A percentile compares a stretch with the other conserved stretches of the same genome.
These are phyloP conservation scores for Cryptocheilus praepositus DNA, from an alignment of 2,888 invertebrate species.

Conservation along the genomic window DNA sequence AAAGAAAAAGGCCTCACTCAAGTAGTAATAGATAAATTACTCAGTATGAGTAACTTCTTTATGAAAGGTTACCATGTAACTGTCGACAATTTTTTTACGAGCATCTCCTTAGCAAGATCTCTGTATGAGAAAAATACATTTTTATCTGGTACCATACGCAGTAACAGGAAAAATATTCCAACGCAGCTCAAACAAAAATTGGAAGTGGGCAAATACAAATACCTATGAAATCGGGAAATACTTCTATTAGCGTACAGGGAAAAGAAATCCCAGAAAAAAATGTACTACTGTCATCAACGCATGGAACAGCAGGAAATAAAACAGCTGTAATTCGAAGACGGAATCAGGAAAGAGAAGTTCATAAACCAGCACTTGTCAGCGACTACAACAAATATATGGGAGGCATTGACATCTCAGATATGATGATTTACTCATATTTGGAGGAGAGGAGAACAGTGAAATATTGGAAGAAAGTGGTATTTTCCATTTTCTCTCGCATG, in stretches of 20 bases:
- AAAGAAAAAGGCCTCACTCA: conserved; percentile 36
- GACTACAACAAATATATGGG: conserved; percentile 54
- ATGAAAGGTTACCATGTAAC: conserved; percentile 30
- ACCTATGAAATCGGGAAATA: conserved; percentile 41
- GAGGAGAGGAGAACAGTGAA: conserved; percentile 54
- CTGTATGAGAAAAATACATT: conserved; percentile 20
- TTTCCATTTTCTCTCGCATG: conserved; percentile 54
- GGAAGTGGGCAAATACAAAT: conserved; percentile 43
- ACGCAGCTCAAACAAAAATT: conserved; percentile 24
- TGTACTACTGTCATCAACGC: conserved; percentile 47
- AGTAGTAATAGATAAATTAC: conserved; percentile 25
- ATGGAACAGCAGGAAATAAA: conserved; percentile 25
- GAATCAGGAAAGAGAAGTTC: conserved; percentile 25
- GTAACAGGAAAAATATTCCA: conserved; percentile 35
- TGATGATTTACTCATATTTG: conserved; percentile 53
- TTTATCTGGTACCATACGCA: conserved; percentile 32
- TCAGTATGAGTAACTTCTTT: conserved; percentile 29
- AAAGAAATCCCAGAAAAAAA: conserved; percentile 48
- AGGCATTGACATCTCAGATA: conserved; percentile 54
- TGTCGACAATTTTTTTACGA: conserved; percentile 30
- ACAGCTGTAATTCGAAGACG: conserved; percentile 36
- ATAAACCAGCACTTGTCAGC: conserved; percentile 34
- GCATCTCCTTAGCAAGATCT: conserved; percentile 26
- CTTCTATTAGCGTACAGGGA: conserved; percentile 48
- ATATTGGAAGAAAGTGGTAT: conserved; percentile 56